Percentiles rank a stretch among this genome's conserved stretches.
These are phyloP conservation scores for western clawed frog (Xenopus tropicalis) DNA, from an alignment of 2,113 vertebrate species.

Conservation along the genomic window DNA sequence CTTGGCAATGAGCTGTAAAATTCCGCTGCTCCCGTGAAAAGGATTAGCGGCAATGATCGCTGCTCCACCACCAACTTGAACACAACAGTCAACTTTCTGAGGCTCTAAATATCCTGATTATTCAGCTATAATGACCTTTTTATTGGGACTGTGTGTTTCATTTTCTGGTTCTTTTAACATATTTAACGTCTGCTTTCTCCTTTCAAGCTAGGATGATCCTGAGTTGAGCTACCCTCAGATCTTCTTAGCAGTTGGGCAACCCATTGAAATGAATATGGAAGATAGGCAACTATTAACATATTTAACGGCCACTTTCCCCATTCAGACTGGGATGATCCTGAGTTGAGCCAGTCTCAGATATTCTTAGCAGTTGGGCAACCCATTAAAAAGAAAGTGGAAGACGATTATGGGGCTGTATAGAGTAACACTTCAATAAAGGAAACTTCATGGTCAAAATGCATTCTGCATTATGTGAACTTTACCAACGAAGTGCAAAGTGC, in stretches of 20 bases:
- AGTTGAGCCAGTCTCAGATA: slow-evolving; percentile 56
- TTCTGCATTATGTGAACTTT: too few relatives aligned
- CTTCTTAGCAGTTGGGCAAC: slow-evolving; percentile 55
- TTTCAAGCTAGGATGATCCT: slow-evolving; percentile 61
- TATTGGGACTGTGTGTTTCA: slow-evolving; percentile 77
- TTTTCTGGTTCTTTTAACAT: slow-evolving; percentile 81
- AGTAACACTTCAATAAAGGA: too few relatives aligned
- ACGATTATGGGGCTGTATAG: too few relatives aligned
- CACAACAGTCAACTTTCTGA: slow-evolving; percentile 70
- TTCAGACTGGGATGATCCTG: slow-evolving; percentile 61
- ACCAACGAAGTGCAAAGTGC: too few relatives aligned
- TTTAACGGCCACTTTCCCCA: slow-evolving; percentile 17
- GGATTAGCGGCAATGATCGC: slow-evolving; percentile 68
- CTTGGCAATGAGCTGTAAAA: slow-evolving; percentile 75
- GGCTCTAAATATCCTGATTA: slow-evolving; percentile 73
- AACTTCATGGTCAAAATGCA: too few relatives aligned
- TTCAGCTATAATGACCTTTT: slow-evolving; percentile 77
- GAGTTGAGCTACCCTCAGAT: slow-evolving; percentile 56
- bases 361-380: slow-evolving; percentile 55
- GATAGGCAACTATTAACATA: too few relatives aligned
- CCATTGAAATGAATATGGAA: slow-evolving; percentile 36
- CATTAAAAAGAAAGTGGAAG: slow-evolving; percentile 28
- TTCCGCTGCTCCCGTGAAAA: slow-evolving; percentile 66
- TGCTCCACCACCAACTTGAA: slow-evolving; percentile 70
- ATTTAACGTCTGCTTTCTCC: slow-evolving; percentile 59